A percentile compares a stretch with the other conserved stretches of the same genome.
Conservation (phyloP, 2,888 invertebrate genomes). For the Zele albiditarsus region DNA sequence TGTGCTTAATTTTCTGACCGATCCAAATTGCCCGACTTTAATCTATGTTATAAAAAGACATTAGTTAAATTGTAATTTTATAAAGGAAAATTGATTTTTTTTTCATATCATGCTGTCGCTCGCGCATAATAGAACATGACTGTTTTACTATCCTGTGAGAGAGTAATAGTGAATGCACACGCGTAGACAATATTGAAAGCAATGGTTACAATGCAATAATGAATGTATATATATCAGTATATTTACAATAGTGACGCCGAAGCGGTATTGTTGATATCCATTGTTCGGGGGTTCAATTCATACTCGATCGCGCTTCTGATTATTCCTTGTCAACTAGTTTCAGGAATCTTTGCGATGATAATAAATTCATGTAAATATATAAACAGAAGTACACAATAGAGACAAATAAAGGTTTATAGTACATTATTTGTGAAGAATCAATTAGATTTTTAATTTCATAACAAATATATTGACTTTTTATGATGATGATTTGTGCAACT, state of each 20-base stretch:
- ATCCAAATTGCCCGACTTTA: no score
- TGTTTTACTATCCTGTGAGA: background rate
- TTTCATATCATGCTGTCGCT: background rate
- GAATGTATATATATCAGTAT: background rate
- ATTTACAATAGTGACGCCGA: background rate
- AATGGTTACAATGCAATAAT: background rate
- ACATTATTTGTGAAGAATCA: background rate
- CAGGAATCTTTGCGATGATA: background rate
- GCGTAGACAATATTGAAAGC: slow-evolving; percentile 3
- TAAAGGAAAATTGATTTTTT: no score
- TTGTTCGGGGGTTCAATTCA: background rate
- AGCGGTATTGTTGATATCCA: background rate
- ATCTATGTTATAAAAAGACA: no score
- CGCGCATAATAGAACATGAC: background rate
- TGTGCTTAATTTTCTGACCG: no score
- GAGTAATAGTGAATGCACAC: background rate
- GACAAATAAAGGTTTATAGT: background rate
- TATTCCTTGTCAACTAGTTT: background rate
- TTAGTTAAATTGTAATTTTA: no score
- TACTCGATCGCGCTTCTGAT: background rate
- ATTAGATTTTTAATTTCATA: background rate
- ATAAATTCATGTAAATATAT: background rate
- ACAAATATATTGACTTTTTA: background rate
- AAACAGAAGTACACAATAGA: background rate
- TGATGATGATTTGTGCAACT: background rate